A percentile compares a stretch with the other conserved stretches of the same genome.
Conservation (phyloP, 2,888 invertebrate genomes). For the Noctua comes region DNA sequence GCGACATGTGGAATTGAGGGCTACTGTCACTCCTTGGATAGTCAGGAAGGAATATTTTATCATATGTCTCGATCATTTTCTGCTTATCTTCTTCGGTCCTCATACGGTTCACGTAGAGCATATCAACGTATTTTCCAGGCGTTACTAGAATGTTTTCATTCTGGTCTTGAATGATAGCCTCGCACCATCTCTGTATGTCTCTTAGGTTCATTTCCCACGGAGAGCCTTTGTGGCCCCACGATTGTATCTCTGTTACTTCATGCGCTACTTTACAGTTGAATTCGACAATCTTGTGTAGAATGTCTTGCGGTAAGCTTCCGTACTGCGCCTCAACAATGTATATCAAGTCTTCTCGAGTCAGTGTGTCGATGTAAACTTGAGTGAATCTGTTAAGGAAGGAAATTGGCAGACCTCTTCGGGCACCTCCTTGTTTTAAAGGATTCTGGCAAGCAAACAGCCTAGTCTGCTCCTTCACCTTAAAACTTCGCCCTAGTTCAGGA, state of each 20-base stretch:
- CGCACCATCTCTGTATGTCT: conserved; percentile 98
- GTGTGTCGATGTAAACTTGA: conserved; percentile 93
- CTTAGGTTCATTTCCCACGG: conserved; percentile 99
- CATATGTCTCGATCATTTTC: conserved; percentile 91
- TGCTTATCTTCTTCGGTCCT: conserved; percentile 94
- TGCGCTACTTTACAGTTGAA: conserved; percentile 93
- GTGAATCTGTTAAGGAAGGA: conserved; percentile 99
- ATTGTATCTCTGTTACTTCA: conserved; percentile 91
- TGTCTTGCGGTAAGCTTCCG: conserved; percentile 89
- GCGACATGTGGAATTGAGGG: conserved; percentile 91
- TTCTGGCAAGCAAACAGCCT: conserved; percentile 99
- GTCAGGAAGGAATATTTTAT: conserved; percentile 85
- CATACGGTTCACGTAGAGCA: conserved; percentile 97
- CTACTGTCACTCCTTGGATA: conserved; percentile 88
- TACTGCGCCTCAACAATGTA: conserved; percentile 93
- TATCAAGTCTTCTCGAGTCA: conserved; percentile 92
- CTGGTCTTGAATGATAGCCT: conserved; percentile 91
- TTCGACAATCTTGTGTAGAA: conserved; percentile 93
- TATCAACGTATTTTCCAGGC: conserved; percentile 92
- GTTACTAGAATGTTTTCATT: conserved; percentile 72
- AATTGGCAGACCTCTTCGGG: conserved; percentile 97
- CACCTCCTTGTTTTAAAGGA: conserved; percentile 98
- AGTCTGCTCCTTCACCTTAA: conserved; percentile 94
- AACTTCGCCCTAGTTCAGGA: conserved; percentile 97
- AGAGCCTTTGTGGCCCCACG: conserved; percentile 95